Percentiles rank a stretch among this genome's conserved stretches.
phyloP scores from a whole-genome alignment of 2,888 invertebrate genomes.

The Tricholauxania praeusta region DNA sequence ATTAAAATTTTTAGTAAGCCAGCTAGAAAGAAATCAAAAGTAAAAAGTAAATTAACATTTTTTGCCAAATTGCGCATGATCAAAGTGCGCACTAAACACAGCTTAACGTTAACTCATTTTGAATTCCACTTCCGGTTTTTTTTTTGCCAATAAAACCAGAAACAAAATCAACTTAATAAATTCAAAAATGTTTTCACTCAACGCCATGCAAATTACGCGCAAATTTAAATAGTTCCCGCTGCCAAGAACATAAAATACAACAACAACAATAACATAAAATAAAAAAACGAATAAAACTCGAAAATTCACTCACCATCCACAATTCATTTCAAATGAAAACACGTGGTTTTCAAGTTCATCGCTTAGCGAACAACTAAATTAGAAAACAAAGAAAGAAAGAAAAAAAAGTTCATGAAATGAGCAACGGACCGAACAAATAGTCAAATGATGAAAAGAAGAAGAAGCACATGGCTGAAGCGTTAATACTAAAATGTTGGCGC shows the following conservation, averaged over 20 bases:
- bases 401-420: not conserved
- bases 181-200: no score
- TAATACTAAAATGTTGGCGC: not conserved
- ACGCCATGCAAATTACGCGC: not conserved
- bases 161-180: not conserved
- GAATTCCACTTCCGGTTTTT: conserved; percentile 35
- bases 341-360: conserved; percentile 60
- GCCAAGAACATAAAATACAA: not conserved
- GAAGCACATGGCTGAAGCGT: conserved; percentile 1
- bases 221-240: not conserved
- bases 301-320: conserved; percentile 40
- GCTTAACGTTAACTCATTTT: conserved; percentile 2
- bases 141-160: no score
- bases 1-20: no score
- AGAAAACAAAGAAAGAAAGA: not conserved
- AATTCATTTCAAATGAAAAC: conserved; percentile 50
- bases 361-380: conserved; percentile 33
- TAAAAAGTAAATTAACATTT: no score
- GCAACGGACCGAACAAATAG: not conserved
- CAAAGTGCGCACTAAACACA: conserved; percentile 42
- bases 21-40: no score
- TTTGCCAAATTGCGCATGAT: conserved; percentile 39
- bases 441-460: not conserved
- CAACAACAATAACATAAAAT: not conserved
- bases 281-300: not conserved